A percentile compares a stretch with the other conserved stretches of the same genome.
Conservation (phyloP, 2,113 vertebrate genomes). For the Chloropsis hardwickii region DNA sequence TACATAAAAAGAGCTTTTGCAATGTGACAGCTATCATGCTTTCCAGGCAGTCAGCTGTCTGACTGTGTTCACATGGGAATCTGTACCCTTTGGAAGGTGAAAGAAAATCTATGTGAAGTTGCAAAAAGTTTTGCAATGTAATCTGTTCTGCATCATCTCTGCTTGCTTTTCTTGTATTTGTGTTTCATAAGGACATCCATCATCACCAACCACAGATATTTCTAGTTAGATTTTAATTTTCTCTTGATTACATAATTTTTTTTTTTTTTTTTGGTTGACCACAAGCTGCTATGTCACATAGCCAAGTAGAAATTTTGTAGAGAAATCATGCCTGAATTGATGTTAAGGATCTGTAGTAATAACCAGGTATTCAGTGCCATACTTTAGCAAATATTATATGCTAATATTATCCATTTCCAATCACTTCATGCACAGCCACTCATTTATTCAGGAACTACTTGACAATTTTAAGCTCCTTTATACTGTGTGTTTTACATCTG, state of each 20-base stretch:
- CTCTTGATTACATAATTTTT: background rate
- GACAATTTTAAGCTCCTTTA: slow-evolving; percentile 44
- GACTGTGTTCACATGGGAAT: background rate
- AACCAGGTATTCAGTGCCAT: background rate
- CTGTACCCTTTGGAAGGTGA: background rate
- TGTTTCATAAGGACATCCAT: background rate
- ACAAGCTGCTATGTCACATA: background rate
- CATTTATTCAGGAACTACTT: slow-evolving; percentile 33
- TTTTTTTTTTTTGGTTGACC: background rate
- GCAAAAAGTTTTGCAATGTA: background rate
- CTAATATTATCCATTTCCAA: slow-evolving; percentile 2
- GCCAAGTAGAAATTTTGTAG: background rate
- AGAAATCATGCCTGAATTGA: background rate
- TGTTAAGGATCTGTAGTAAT: background rate
- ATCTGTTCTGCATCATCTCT: background rate
- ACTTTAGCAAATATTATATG: background rate
- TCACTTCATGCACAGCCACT: slow-evolving; percentile 1
- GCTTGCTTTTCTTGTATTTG: background rate
- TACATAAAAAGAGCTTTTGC: background rate
- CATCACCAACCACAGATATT: background rate
- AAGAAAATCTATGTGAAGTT: background rate
- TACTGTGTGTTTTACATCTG: background rate
- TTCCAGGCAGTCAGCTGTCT: background rate
- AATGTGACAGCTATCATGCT: background rate
- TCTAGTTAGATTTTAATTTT: background rate